A percentile compares a stretch with the other conserved stretches of the same genome.
Conservation (phyloP, 37 sponge, comb jelly and placozoan species). For the Ephydatia muelleri region DNA sequence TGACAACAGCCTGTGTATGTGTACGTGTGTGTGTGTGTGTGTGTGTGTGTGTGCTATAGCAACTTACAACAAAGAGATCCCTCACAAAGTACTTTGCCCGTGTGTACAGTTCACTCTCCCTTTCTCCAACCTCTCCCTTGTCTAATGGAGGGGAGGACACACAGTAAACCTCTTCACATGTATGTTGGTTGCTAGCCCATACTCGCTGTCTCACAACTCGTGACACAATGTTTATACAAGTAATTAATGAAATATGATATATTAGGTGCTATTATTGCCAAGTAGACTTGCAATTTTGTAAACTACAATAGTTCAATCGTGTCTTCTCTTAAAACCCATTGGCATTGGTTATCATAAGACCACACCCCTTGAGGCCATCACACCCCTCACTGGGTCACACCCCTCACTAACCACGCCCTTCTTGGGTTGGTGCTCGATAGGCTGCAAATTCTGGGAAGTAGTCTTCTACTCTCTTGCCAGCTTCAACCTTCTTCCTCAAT, state of each 20-base stretch:
- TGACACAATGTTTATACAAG: no score
- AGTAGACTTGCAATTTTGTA: no score
- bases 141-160: slow-evolving; percentile 22
- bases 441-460: slow-evolving; percentile 78
- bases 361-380: neutral
- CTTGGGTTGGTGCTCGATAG: slow-evolving; percentile 61
- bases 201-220: no score
- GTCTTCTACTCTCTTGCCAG: slow-evolving; percentile 62
- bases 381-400: slow-evolving; percentile 59
- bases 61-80: slow-evolving; percentile 90
- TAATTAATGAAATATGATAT: neutral
- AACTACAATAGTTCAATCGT: no score
- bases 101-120: slow-evolving; percentile 13
- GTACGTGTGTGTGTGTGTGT: no score
- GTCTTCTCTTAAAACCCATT: no score
- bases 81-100: slow-evolving; percentile 83
- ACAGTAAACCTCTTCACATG: neutral
- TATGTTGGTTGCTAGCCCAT: no score
- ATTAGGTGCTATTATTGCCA: no score
- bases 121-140: slow-evolving; percentile 59
- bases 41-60: neutral
- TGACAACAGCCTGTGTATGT: no score
- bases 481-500: slow-evolving; percentile 77
- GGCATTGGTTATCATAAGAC: no score
- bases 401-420: slow-evolving; percentile 16